These are phyloP conservation scores for Sarcophaga rosellei DNA, from an alignment of 2,888 invertebrate species.

Conservation along the genomic window DNA sequence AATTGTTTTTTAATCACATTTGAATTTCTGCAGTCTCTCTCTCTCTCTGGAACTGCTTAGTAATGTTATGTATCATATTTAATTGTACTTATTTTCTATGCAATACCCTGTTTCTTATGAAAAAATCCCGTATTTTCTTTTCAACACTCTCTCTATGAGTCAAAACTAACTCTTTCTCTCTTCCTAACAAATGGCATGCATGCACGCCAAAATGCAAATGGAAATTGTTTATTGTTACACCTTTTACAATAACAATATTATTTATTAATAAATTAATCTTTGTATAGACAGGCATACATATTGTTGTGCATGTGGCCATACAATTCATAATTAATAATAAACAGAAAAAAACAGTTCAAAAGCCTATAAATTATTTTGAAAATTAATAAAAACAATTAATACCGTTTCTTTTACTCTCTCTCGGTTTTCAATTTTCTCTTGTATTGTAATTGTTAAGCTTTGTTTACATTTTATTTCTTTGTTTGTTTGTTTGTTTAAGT, in stretches of 20 bases:
- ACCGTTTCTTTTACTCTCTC: not conserved
- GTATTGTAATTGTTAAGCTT: not conserved
- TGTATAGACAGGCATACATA: not conserved
- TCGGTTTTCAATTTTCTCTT: not conserved
- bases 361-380: slow-evolving; percentile 16
- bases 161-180: not conserved
- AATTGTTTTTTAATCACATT: not conserved
- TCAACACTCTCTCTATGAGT: not conserved
- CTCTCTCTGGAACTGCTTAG: not conserved
- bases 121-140: not conserved
- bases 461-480: not conserved
- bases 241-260: slow-evolving; percentile 41
- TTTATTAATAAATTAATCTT: slow-evolving; percentile 10
- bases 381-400: not conserved
- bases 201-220: not conserved
- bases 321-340: not conserved
- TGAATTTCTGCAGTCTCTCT: not conserved
- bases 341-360: slow-evolving; percentile 32
- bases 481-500: too few relatives aligned
- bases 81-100: not conserved
- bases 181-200: not conserved
- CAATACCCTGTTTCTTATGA: not conserved
- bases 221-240: not conserved
- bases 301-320: too few relatives aligned
- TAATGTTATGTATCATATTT: not conserved